Evolutionary conservation across 2,113 vertebrate species (phyloP), one percentile per base, ranked within the genome.

Genomic region (Menidia beryllina): DNA sequence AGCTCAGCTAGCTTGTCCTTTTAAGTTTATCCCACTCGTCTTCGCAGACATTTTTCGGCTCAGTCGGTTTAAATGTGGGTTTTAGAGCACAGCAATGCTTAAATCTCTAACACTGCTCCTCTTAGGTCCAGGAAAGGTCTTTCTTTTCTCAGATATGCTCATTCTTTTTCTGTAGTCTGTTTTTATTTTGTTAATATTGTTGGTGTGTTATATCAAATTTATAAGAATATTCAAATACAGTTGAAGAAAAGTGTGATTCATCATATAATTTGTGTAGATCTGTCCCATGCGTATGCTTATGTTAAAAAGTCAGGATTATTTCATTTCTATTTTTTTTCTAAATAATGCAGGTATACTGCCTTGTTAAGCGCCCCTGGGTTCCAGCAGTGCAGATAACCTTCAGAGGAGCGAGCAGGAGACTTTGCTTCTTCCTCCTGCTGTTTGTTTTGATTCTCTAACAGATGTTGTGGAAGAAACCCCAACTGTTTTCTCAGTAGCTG

Each of bases 361-460:
- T 21, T 48, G n/a, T 3, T 25, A 27, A 7, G 17, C 41, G 20
- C 26, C 25, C 3, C 10, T 36, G 45, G 14, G 38, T 39, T 39
- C 20, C 34, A 62, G 58, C 75, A 57, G 60, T 51, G 14, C 38
- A 7, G 68, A 72, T 66, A 79, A 73, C 77, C 82, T 77, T 72
- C 72, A 69, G 0, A 55, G 58, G 12, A 60, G 47, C 14, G 52
- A 69, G 79, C 65, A 66, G 79, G 63, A 72, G 55, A n/a, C 58
- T 63, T 7, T 23, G 59, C 57, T 19, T 50, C 36, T 67, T 63
- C 53, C 25, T 80, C 84, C 80, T 59, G 80, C 84, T 77, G 80
- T 25, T 71, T 49, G 58, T 72, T 53, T 34, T 80, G 23, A 14
- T 54, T 25, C 58, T 1, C 2, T 27, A 55, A 59, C 84, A 81